These are phyloP conservation scores for Oscheius sp. DNA, from an alignment of 2,888 invertebrate species.

Conservation along the genomic window DNA sequence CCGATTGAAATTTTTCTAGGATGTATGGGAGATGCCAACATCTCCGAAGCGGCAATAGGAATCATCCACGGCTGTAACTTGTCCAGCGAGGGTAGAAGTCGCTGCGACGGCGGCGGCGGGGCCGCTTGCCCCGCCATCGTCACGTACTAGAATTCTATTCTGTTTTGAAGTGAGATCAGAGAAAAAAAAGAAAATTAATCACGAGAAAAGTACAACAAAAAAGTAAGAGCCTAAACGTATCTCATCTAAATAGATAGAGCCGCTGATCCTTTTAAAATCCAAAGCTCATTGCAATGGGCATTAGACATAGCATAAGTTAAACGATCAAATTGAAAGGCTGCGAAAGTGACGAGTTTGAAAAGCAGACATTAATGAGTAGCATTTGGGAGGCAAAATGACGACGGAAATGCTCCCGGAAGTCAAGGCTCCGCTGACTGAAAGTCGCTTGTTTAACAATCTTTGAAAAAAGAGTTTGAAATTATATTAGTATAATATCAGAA, in stretches of 20 bases:
- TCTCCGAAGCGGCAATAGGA: conserved; percentile 52
- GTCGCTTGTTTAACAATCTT: too few species aligned
- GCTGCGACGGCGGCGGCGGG: conserved; percentile 29
- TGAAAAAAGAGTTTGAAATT: too few species aligned
- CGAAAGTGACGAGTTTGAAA: background rate
- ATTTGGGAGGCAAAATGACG: background rate
- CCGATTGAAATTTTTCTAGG: conserved; percentile 45
- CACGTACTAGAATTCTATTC: background rate
- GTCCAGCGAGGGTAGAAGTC: conserved; percentile 49
- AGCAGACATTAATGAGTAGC: background rate
- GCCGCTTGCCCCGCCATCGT: conserved; percentile 35
- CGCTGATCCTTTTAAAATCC: too few species aligned
- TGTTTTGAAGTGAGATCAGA: background rate
- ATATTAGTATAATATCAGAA: background rate
- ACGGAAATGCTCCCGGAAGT: background rate
- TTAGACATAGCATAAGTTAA: background rate
- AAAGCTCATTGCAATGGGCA: too few species aligned
- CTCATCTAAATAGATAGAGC: too few species aligned
- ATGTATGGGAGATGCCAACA: conserved; percentile 56
- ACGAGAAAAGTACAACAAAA: background rate
- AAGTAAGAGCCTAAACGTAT: too few species aligned
- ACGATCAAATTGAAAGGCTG: background rate
- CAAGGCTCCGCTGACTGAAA: background rate
- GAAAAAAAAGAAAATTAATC: background rate
- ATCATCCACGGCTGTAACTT: conserved; percentile 64